Base-by-base conservation (phyloP, 2,888 invertebrate genomes). In the Melanophora roralis region DNA sequence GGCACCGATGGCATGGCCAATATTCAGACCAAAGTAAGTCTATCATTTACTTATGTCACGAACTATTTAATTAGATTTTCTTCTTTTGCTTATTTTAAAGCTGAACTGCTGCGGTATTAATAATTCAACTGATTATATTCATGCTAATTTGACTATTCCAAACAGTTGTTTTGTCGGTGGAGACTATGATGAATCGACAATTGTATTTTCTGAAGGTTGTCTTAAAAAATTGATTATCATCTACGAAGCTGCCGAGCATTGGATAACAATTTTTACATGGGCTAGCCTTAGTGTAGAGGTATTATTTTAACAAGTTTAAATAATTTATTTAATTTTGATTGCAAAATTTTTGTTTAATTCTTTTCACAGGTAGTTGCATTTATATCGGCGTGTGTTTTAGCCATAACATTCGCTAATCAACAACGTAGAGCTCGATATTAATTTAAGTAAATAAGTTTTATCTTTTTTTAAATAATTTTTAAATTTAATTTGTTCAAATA, bases 361-460 rank as follows among this genome's bases (percentile, higher is more conserved):
- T 64, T 23, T 21, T 77, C 82, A 0, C 53, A 88, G 88, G 77
- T 77, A 82, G 89, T 94, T 83, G 94, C 94, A 64, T 95, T 96
- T 73, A 91, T 96, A 85, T 95, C 96, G 89, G 94, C 96, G 75
- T 93, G 96, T 88, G 95, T 96, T 87, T 91, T 97, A 89, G 95
- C 95, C 82, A 94, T 95, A 88, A 94, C 95, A 85, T 95, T 97
- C 89, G 93, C 93, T 90, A 96, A 96, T 90, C 94, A 94, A 87
- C 93, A 93, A 87, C 93, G 95, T 91, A 93, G 95, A 91, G 91
- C 91, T 85, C 91, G 91, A 89, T 93, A 92, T 91, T 92, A 92
- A 91, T 36, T 11, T 21, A n/a, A 5, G 27, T 27, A 27, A 27
- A 27, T 5, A 27, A 27, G 6, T 5, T 6, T 5, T 27, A 3